phyloP scores from a whole-genome alignment of 2,797 vertebrate species.

The Sebastes reedi region DNA sequence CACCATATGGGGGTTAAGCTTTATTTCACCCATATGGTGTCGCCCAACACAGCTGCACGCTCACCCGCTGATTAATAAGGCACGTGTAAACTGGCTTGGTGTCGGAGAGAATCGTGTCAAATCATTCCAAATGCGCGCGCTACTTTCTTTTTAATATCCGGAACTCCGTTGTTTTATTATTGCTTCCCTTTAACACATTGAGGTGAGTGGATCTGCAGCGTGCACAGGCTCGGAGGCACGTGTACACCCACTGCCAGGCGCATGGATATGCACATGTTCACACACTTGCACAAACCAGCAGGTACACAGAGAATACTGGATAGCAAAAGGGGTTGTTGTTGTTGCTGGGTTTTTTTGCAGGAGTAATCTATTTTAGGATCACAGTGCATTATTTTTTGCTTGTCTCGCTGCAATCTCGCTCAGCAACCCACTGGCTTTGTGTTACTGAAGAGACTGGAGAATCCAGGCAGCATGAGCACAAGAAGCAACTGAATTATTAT shows the following conservation, averaged over 20 bases:
- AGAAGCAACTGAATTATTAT: constrained; percentile 5
- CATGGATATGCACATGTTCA: constrained; percentile 40
- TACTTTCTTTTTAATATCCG: not conserved
- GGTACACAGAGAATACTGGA: constrained; percentile 15
- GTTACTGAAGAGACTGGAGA: constrained; percentile 14
- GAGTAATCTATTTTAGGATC: constrained; percentile 68
- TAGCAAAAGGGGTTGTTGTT: constrained; percentile 21
- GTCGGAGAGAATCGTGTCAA: not conserved
- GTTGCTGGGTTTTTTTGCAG: constrained; percentile 56
- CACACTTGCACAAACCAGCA: constrained; percentile 30
- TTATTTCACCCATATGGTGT: constrained; percentile 72
- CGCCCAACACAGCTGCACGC: constrained; percentile 30
- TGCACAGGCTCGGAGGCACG: constrained; percentile 10
- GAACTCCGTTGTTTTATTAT: not conserved
- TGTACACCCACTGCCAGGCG: constrained; percentile 30
- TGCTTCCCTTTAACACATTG: constrained; percentile 1
- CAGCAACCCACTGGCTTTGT: constrained; percentile 40
- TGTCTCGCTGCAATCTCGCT: constrained; percentile 30
- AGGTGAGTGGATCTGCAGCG: not conserved
- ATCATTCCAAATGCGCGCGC: constrained; percentile 2
- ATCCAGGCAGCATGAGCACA: constrained; percentile 1
- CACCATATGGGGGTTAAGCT: constrained; percentile 54
- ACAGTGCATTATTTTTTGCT: constrained; percentile 51
- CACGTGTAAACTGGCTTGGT: constrained; percentile 49
- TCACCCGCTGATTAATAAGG: constrained; percentile 54